phyloP scores from a whole-genome alignment of 2,888 invertebrate genomes.

The Cataglyphis cursor region DNA sequence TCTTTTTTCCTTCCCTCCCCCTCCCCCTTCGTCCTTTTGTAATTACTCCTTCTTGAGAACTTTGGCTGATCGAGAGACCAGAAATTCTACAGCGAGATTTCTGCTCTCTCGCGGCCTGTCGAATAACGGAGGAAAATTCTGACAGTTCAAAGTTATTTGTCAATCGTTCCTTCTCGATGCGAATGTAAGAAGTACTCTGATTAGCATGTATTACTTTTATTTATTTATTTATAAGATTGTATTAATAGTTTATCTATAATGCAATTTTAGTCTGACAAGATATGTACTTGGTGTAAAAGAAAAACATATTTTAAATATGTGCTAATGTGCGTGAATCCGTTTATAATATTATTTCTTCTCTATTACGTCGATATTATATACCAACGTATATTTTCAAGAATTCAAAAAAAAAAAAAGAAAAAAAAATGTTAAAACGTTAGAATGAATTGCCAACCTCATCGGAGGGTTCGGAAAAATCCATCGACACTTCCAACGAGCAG shows the following conservation, averaged over 20 bases:
- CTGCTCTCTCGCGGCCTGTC: not conserved
- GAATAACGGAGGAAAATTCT: slow-evolving; percentile 8
- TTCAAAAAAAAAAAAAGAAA: not conserved
- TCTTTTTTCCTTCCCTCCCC: not conserved
- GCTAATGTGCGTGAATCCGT: not conserved
- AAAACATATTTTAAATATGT: not conserved
- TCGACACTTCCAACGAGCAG: slow-evolving; percentile 28
- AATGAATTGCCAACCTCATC: slow-evolving; percentile 18
- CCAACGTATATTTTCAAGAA: not conserved
- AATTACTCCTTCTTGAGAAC: slow-evolving; percentile 38
- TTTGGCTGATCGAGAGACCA: slow-evolving; percentile 11
- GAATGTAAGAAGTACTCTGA: slow-evolving; percentile 5
- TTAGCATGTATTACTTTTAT: not conserved
- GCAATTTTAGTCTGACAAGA: not conserved
- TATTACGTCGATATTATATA: not conserved
- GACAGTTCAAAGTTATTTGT: not conserved
- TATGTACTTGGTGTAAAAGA: too few species aligned
- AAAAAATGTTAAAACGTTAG: slow-evolving; percentile 13
- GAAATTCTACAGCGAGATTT: slow-evolving; percentile 44
- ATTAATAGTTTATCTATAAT: not conserved
- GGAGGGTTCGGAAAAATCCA: slow-evolving; percentile 18
- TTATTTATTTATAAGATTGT: not conserved
- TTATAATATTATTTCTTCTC: not conserved
- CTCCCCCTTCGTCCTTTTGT: not conserved
- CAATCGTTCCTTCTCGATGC: not conserved